These are phyloP conservation scores for Hyles euphorbiae DNA, from an alignment of 1,140 invertebrate genomes.

Conservation along the genomic window DNA sequence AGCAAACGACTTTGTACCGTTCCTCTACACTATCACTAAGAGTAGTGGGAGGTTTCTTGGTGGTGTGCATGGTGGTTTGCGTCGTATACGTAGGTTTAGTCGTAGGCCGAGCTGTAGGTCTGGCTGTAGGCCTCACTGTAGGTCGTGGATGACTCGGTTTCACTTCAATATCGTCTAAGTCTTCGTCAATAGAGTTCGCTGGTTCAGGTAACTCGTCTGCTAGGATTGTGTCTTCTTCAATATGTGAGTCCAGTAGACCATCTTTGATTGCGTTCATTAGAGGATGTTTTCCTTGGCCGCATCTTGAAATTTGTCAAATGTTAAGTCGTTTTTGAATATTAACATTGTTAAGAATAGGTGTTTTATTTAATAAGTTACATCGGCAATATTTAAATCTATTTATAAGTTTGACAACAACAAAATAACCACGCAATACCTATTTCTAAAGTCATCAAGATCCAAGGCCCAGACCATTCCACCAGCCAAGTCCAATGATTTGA, in stretches of 20 bases:
- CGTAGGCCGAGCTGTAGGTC: constrained; percentile 17
- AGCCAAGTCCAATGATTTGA: constrained; percentile 84
- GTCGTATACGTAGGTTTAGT: constrained; percentile 15
- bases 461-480: constrained; percentile 95
- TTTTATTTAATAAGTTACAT: too few species aligned
- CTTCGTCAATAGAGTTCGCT: constrained; percentile 43
- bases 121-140: constrained; percentile 10
- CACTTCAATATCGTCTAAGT: constrained; percentile 62
- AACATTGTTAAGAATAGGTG: too few species aligned
- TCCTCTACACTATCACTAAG: constrained; percentile 29
- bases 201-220: constrained; percentile 34
- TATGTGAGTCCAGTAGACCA: constrained; percentile 74
- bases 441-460: constrained; percentile 90
- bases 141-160: constrained; percentile 25
- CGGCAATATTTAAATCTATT: too few species aligned
- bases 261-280: constrained; percentile 82
- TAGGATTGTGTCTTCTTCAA: constrained; percentile 29
- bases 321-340: constrained; percentile 15
- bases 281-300: constrained; percentile 85
- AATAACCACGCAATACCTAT: constrained; percentile 61
- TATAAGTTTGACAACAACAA: too few species aligned
- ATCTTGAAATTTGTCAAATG: constrained; percentile 50
- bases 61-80: constrained; percentile 15
- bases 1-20: constrained; percentile 87
- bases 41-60: constrained; percentile 28